Evolutionary conservation across 2,888 invertebrate genomes (phyloP).

Genomic region (Apocheima hispidaria): DNA sequence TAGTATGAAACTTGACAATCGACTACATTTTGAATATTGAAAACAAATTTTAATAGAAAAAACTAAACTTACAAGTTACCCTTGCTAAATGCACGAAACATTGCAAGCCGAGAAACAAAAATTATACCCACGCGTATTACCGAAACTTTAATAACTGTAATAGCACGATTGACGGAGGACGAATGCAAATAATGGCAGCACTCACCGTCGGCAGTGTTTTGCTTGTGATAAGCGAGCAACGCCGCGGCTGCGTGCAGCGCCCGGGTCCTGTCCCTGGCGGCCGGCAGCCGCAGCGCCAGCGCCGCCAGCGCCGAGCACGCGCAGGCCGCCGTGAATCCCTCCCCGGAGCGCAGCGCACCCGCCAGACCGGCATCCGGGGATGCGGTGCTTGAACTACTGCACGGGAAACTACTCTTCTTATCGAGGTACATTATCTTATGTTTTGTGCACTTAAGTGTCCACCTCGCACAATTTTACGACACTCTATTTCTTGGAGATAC

Average conservation of each 20-base stretch:
- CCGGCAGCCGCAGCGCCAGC: constrained; percentile 88
- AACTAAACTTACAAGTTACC: too few species aligned
- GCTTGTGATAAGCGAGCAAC: constrained; percentile 86
- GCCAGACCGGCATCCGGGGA: constrained; percentile 79
- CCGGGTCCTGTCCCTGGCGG: constrained; percentile 83
- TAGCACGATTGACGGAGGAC: too few species aligned
- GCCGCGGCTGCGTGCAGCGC: constrained; percentile 95
- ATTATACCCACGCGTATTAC: too few species aligned
- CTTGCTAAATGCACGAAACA: too few species aligned
- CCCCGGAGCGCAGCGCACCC: constrained; percentile 96
- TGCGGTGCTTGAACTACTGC: neutral
- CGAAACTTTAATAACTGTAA: too few species aligned
- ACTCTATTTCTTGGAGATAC: too few species aligned
- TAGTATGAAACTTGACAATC: too few species aligned
- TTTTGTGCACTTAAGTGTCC: neutral
- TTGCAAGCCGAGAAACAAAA: too few species aligned
- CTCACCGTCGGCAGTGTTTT: constrained; percentile 37
- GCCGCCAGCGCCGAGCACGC: constrained; percentile 96
- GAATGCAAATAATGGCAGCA: too few species aligned
- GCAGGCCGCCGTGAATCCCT: constrained; percentile 98
- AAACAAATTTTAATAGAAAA: too few species aligned
- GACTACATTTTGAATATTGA: too few species aligned
- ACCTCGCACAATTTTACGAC: too few species aligned
- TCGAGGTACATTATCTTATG: neutral
- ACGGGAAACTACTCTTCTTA: neutral